phyloP scores from a whole-genome alignment of 2,797 vertebrate genomes.

The Echiichthys vipera region DNA sequence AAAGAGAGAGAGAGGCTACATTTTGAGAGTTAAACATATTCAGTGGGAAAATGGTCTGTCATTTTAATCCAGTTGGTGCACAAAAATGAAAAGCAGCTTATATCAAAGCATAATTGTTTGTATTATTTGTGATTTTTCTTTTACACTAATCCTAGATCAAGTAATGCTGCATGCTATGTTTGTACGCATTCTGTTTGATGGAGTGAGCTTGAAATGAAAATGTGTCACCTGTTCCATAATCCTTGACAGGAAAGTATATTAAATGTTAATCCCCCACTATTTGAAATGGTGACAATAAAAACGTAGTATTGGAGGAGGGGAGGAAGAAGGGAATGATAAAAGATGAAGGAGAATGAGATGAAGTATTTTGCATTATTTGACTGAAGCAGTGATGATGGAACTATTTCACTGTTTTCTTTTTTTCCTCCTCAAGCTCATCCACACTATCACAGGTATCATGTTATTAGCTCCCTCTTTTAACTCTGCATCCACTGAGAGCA shows the following conservation, averaged over 20 bases:
- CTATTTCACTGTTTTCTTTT: constrained; percentile 15
- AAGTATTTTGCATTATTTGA: constrained; percentile 25
- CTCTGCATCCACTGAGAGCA: constrained; percentile 51
- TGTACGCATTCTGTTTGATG: constrained; percentile 40
- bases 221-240: constrained; percentile 79
- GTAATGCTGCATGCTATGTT: constrained; percentile 51
- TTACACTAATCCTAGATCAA: constrained; percentile 67
- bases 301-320: background rate
- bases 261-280: constrained; percentile 77
- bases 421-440: constrained; percentile 13
- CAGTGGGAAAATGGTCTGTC: constrained; percentile 47
- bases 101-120: constrained; percentile 68
- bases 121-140: constrained; percentile 65
- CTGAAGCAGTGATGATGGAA: constrained; percentile 40
- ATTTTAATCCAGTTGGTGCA: constrained; percentile 64
- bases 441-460: constrained; percentile 32
- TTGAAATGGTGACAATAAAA: constrained; percentile 59
- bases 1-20: background rate
- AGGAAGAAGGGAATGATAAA: background rate
- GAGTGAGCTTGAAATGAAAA: constrained; percentile 66
- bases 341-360: constrained; percentile 25
- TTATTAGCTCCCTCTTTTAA: constrained; percentile 61
- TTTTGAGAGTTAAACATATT: constrained; percentile 45
- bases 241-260: constrained; percentile 71
- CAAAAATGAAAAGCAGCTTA: constrained; percentile 68